Conservation (phyloP, 2,888 invertebrate genomes). For the Diloba caeruleocephala region DNA sequence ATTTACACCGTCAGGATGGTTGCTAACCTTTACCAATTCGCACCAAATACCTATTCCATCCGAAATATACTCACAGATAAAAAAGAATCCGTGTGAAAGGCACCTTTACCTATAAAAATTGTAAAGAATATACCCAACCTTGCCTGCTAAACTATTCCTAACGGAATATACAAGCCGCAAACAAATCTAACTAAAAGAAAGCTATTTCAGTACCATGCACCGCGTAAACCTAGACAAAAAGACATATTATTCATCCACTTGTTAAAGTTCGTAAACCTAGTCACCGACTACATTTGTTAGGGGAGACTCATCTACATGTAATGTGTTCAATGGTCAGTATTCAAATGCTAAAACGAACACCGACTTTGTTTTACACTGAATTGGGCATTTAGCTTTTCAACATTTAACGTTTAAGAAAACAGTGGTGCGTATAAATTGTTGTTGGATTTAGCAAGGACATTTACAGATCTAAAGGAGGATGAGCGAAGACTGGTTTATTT, state of each 20-base stretch:
- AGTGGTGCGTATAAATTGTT: conserved; percentile 15
- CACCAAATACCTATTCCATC: too few relatives aligned
- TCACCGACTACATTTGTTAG: conserved; percentile 32
- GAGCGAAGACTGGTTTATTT: too few relatives aligned
- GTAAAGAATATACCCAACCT: conserved; percentile 13
- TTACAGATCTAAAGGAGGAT: background rate
- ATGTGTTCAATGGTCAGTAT: conserved; percentile 52
- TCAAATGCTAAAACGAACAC: conserved; percentile 32
- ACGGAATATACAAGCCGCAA: conserved; percentile 36
- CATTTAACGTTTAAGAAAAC: conserved; percentile 28
- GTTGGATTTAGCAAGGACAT: conserved; percentile 10
- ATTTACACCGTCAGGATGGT: too few relatives aligned
- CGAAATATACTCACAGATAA: too few relatives aligned
- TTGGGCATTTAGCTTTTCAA: conserved; percentile 39
- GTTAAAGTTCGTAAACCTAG: conserved; percentile 36
- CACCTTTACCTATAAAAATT: conserved; percentile 17
- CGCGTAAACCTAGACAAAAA: conserved; percentile 51
- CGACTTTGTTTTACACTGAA: conserved; percentile 45
- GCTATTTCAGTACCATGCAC: conserved; percentile 56
- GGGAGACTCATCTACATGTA: conserved; percentile 42
- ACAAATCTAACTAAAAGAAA: conserved; percentile 48
- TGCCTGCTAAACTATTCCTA: conserved; percentile 22
- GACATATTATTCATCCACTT: conserved; percentile 40
- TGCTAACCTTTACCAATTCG: too few relatives aligned
- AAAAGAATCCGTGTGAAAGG: too few relatives aligned